A percentile compares a stretch with the other conserved stretches of the same genome.
Evolutionary conservation across 2,797 vertebrate species (phyloP).

Genomic region (Spea hammondii): DNA sequence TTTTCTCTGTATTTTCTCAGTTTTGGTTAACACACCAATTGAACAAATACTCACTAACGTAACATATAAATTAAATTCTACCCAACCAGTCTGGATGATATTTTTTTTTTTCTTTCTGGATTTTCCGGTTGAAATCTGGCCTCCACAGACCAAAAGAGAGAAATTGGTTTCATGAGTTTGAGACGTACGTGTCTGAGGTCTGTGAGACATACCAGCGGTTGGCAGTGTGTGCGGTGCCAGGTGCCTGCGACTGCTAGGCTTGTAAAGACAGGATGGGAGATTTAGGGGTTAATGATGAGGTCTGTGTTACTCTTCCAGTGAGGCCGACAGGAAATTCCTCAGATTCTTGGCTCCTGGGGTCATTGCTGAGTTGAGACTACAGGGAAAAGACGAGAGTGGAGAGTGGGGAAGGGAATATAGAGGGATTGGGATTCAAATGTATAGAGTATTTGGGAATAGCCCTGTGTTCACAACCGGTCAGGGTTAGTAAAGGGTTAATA

Average conservation of each 20-base stretch:
- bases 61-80: too few relatives aligned
- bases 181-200: not conserved
- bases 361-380: constrained; percentile 65
- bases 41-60: too few relatives aligned
- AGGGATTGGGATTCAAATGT: too few relatives aligned
- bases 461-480: too few relatives aligned
- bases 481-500: too few relatives aligned
- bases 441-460: too few relatives aligned
- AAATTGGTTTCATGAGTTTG: not conserved
- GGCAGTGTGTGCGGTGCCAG: constrained; percentile 14
- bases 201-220: not conserved
- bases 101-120: not conserved
- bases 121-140: not conserved
- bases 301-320: constrained; percentile 53
- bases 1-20: too few relatives aligned
- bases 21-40: too few relatives aligned
- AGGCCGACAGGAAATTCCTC: constrained; percentile 74
- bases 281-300: constrained; percentile 53
- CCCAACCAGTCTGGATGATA: not conserved
- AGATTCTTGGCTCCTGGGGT: constrained; percentile 73
- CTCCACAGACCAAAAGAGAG: constrained; percentile 7
- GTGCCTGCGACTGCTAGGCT: not conserved
- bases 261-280: constrained; percentile 38
- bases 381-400: constrained; percentile 55
- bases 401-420: constrained; percentile 23